These are phyloP conservation scores for Cactoblastis cactorum DNA, from an alignment of 2,888 invertebrate genomes.

Conservation along the genomic window DNA sequence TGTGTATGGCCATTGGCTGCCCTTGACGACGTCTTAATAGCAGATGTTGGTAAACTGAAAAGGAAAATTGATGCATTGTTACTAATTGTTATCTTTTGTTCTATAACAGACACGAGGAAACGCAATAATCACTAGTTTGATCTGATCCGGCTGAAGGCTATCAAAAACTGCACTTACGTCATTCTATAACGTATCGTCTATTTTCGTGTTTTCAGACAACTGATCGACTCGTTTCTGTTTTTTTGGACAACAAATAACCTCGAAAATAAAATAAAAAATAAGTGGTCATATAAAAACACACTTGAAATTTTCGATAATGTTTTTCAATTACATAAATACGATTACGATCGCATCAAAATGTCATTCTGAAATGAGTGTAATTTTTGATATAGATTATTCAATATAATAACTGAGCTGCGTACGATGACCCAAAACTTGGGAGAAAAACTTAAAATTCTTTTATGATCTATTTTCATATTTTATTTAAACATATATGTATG, in stretches of 20 bases:
- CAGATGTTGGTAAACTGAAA: slow-evolving; percentile 14
- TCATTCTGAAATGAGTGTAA: no score
- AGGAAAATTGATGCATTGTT: slow-evolving; percentile 19
- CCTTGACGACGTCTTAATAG: slow-evolving; percentile 10
- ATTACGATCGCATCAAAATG: no score
- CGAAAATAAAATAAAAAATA: not conserved
- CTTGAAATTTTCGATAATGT: no score
- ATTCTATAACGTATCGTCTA: not conserved
- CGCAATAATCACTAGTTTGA: slow-evolving; percentile 6
- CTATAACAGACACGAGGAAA: slow-evolving; percentile 18
- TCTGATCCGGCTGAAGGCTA: slow-evolving; percentile 7
- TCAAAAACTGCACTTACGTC: slow-evolving; percentile 7
- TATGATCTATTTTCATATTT: no score
- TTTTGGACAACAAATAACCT: not conserved
- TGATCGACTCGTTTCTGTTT: not conserved
- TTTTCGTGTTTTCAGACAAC: not conserved
- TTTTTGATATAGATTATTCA: no score
- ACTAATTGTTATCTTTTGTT: slow-evolving; percentile 33
- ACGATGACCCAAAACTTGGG: no score
- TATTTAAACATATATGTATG: no score
- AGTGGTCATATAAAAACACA: not conserved
- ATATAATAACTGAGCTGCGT: no score
- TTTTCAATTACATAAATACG: no score
- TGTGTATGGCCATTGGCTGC: slow-evolving; percentile 2
- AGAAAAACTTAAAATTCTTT: no score